A percentile compares a stretch with the other conserved stretches of the same genome.
Evolutionary conservation across 2,888 invertebrate genomes (phyloP).

Genomic region (Schizotus pectinicornis): DNA sequence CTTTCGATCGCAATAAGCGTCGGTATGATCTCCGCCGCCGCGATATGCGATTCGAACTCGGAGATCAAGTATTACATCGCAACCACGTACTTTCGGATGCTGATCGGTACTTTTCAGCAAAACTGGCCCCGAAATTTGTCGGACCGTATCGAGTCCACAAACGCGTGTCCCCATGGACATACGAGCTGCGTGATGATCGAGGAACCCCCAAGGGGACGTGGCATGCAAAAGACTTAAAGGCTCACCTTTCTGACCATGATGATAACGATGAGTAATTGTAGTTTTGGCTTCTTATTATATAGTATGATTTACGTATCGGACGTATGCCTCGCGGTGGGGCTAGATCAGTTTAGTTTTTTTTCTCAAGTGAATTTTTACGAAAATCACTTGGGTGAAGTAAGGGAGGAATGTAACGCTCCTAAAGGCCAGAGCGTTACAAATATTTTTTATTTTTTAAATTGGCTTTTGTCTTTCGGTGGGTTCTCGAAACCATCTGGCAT

Average conservation of each 20-base stretch:
- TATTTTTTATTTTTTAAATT: too few relatives aligned
- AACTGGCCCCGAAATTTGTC: conserved; percentile 37
- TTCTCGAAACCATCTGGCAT: too few relatives aligned
- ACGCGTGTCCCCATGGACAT: background rate
- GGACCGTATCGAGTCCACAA: conserved; percentile 27
- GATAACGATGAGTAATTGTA: too few relatives aligned
- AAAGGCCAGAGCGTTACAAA: too few relatives aligned
- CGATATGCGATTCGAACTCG: conserved; percentile 18
- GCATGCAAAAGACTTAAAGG: conserved; percentile 7
- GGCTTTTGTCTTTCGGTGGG: too few relatives aligned
- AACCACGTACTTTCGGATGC: conserved; percentile 34
- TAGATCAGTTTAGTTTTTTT: too few relatives aligned
- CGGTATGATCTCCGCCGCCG: conserved; percentile 28
- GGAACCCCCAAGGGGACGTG: background rate
- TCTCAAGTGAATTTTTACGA: too few relatives aligned
- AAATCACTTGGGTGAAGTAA: too few relatives aligned
- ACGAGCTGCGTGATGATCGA: background rate
- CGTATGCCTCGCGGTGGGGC: too few relatives aligned
- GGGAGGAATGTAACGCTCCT: too few relatives aligned
- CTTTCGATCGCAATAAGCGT: background rate
- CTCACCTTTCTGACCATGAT: background rate
- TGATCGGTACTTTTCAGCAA: conserved; percentile 29
- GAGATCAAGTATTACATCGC: conserved; percentile 30
- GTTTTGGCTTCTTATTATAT: too few relatives aligned
- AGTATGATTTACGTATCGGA: too few relatives aligned